phyloP scores from a whole-genome alignment of 2,797 vertebrate species.

The Parauchenoglanis punctatus region DNA sequence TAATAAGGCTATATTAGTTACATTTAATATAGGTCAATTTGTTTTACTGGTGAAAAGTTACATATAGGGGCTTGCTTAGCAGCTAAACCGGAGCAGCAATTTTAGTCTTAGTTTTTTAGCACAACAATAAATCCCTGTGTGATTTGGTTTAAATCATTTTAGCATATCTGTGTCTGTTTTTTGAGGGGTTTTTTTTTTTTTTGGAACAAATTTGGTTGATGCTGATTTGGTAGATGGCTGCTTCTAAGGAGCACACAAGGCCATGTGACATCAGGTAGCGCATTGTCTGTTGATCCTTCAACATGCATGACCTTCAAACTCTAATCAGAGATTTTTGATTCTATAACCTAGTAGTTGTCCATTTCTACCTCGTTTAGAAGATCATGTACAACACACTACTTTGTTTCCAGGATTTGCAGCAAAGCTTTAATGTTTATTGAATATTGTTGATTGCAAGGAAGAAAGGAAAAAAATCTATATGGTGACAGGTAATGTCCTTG shows the following conservation, averaged over 20 bases:
- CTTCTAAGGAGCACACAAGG: constrained; percentile 12
- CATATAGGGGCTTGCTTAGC: constrained; percentile 17
- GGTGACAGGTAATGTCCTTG: constrained; percentile 28
- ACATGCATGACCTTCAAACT: constrained; percentile 77
- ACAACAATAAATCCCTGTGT: constrained; percentile 14
- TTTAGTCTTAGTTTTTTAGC: constrained; percentile 29
- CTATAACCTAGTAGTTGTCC: constrained; percentile 88
- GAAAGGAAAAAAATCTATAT: constrained; percentile 24
- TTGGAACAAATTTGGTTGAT: constrained; percentile 25
- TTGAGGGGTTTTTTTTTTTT: not conserved
- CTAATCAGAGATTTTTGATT: constrained; percentile 81
- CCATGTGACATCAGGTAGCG: constrained; percentile 58
- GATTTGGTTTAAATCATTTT: constrained; percentile 22
- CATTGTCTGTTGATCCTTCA: constrained; percentile 82
- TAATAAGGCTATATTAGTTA: constrained; percentile 6
- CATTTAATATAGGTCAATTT: constrained; percentile 33
- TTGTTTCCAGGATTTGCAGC: constrained; percentile 31
- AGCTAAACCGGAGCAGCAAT: constrained; percentile 28
- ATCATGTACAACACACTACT: constrained; percentile 49
- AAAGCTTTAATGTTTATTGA: constrained; percentile 41
- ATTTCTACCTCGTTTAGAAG: constrained; percentile 87
- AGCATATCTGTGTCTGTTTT: constrained; percentile 1
- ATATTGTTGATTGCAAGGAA: constrained; percentile 12
- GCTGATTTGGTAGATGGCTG: not conserved
- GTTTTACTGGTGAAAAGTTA: constrained; percentile 17